phyloP scores from a whole-genome alignment of 1,140 invertebrate species.

The Pissodes strobi region DNA sequence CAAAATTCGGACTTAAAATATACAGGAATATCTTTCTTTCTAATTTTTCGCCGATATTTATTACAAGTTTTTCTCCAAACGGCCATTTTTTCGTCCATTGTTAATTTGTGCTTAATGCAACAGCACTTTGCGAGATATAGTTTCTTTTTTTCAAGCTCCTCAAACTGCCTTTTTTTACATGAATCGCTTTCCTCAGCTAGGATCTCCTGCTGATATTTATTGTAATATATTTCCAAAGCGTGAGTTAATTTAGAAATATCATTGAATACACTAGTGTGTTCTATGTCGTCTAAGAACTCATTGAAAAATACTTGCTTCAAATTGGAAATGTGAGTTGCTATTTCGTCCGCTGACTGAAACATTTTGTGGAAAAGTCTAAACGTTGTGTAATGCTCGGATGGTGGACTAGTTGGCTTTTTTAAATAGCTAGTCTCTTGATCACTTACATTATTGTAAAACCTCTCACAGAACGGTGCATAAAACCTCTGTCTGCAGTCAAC shows the following conservation, averaged over 20 bases:
- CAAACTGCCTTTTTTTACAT: background rate
- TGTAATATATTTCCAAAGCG: conserved; percentile 4
- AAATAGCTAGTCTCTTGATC: background rate
- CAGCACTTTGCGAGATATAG: background rate
- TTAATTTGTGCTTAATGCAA: conserved; percentile 15
- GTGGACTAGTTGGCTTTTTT: background rate
- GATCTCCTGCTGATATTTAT: background rate
- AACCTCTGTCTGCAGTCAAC: conserved; percentile 21
- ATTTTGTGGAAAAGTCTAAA: conserved; percentile 25
- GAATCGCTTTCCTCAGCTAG: background rate
- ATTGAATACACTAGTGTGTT: conserved; percentile 1
- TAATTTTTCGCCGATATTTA: conserved; percentile 20
- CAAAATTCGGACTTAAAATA: conserved; percentile 37
- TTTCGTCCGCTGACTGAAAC: conserved; percentile 8
- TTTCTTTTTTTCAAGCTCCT: conserved; percentile 1
- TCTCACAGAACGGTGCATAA: conserved; percentile 4
- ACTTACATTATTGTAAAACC: conserved; percentile 22
- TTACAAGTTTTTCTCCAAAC: conserved; percentile 21
- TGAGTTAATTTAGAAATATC: background rate
- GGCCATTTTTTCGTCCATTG: conserved; percentile 23
- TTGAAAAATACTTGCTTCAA: background rate
- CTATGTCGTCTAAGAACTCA: background rate
- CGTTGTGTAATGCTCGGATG: conserved; percentile 2
- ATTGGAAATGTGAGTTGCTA: conserved; percentile 1
- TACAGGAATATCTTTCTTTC: background rate